These are phyloP conservation scores for Mionectes olivaceus DNA, from an alignment of 2,797 vertebrate species.

Conservation along the genomic window DNA sequence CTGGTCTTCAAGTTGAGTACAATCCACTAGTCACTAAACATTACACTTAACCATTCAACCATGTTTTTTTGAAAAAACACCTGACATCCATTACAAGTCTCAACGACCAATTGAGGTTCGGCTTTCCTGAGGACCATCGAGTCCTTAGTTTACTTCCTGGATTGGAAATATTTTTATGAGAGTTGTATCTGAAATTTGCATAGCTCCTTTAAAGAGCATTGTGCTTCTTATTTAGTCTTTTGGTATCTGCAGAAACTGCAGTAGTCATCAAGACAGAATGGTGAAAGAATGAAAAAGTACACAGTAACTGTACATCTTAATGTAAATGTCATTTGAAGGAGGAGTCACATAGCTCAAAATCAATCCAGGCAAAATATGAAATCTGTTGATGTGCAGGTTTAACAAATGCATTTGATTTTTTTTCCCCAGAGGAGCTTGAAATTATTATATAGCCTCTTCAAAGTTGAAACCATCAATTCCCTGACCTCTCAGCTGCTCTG, in stretches of 20 bases:
- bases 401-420: not conserved
- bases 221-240: not conserved
- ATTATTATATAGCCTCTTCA: slow-evolving; percentile 33
- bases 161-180: not conserved
- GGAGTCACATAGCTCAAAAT: not conserved
- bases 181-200: not conserved
- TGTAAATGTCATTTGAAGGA: not conserved
- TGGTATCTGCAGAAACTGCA: not conserved
- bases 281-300: not conserved
- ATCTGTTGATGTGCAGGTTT: slow-evolving; percentile 16
- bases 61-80: not conserved
- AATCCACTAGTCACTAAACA: not conserved
- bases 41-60: not conserved
- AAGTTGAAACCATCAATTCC: slow-evolving; percentile 37
- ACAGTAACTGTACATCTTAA: not conserved
- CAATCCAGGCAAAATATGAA: not conserved
- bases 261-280: not conserved
- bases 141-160: not conserved
- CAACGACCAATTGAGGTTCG: not conserved
- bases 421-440: not conserved
- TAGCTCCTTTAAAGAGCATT: not conserved
- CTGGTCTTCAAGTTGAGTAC: not conserved
- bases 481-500: slow-evolving; percentile 24
- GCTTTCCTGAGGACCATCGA: not conserved
- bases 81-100: not conserved